Percentiles rank a stretch among this genome's conserved stretches.
Evolutionary conservation across 2,888 invertebrate species (phyloP).

Genomic region (Drosophila algonquin): DNA sequence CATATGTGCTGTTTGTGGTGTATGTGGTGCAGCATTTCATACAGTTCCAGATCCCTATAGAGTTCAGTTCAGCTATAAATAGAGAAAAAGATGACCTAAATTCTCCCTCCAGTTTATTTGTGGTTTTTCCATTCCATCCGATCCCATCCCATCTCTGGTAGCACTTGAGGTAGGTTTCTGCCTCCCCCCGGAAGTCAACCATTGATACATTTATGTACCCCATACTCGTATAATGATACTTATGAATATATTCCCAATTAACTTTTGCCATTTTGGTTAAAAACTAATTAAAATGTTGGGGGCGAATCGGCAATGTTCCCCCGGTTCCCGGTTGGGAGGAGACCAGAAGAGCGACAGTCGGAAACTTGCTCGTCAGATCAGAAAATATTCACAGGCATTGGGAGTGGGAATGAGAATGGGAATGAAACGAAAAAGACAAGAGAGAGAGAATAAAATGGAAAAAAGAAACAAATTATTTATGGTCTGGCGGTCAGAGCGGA

Average conservation of each 20-base stretch:
- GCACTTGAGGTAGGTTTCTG: slow-evolving; percentile 44
- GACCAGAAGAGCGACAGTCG: slow-evolving; percentile 9
- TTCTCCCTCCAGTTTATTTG: slow-evolving; percentile 15
- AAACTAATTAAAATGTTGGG: slow-evolving; percentile 61
- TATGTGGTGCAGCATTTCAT: slow-evolving; percentile 30
- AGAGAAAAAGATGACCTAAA: slow-evolving; percentile 36
- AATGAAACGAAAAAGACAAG: slow-evolving; percentile 4
- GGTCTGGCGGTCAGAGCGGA: slow-evolving; percentile 65
- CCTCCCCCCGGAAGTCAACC: slow-evolving; percentile 10
- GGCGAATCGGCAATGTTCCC: slow-evolving; percentile 37
- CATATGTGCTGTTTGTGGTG: background rate
- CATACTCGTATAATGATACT: slow-evolving; percentile 23
- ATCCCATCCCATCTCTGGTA: background rate
- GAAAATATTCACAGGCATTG: slow-evolving; percentile 20
- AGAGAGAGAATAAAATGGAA: slow-evolving; percentile 1
- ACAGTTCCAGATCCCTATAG: slow-evolving; percentile 3
- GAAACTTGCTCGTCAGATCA: slow-evolving; percentile 43
- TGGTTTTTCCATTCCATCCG: background rate
- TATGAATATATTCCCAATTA: slow-evolving; percentile 39
- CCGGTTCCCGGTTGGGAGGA: slow-evolving; percentile 41
- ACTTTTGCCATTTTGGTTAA: slow-evolving; percentile 50
- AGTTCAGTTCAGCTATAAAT: slow-evolving; percentile 25
- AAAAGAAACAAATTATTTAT: slow-evolving; percentile 50
- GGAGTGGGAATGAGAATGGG: background rate
- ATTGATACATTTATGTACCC: background rate